These are phyloP conservation scores for Rhinolophus ferrumequinum DNA, from an alignment of 2,113 vertebrate species.

Conservation along the genomic window DNA sequence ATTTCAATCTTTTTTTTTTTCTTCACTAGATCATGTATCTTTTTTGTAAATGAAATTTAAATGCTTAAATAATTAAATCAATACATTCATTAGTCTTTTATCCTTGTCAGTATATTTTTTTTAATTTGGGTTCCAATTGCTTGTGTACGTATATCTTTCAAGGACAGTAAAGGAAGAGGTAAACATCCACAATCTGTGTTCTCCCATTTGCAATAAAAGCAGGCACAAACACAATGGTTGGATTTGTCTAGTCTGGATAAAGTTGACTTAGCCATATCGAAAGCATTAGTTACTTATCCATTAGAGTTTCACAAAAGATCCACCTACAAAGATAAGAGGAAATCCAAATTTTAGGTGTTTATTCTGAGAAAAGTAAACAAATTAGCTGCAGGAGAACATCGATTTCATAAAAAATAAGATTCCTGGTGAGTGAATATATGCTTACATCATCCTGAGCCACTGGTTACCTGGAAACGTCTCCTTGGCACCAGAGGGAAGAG, in stretches of 20 bases:
- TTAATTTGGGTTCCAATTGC: neutral
- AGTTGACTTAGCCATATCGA: neutral
- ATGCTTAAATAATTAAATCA: constrained; percentile 45
- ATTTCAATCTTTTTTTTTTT: neutral
- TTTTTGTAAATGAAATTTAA: constrained; percentile 27
- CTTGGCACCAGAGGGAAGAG: neutral
- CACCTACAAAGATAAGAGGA: neutral
- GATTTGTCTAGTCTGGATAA: neutral
- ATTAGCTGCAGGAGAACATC: neutral
- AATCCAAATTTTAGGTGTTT: neutral
- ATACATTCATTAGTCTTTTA: neutral
- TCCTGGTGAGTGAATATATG: neutral
- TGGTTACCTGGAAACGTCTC: constrained; percentile 63
- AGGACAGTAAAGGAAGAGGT: neutral
- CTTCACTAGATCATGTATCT: neutral
- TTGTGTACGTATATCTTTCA: neutral
- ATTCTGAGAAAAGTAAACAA: constrained; percentile 6
- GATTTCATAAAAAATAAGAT: neutral
- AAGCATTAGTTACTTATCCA: neutral
- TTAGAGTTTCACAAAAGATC: neutral
- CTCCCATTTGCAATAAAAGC: neutral
- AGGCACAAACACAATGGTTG: neutral
- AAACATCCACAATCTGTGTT: neutral
- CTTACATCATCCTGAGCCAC: neutral
- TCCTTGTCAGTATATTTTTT: neutral